A percentile compares a stretch with the other conserved stretches of the same genome.
phyloP scores from a whole-genome alignment of 2,797 vertebrate species.

The Falco naumanni region DNA sequence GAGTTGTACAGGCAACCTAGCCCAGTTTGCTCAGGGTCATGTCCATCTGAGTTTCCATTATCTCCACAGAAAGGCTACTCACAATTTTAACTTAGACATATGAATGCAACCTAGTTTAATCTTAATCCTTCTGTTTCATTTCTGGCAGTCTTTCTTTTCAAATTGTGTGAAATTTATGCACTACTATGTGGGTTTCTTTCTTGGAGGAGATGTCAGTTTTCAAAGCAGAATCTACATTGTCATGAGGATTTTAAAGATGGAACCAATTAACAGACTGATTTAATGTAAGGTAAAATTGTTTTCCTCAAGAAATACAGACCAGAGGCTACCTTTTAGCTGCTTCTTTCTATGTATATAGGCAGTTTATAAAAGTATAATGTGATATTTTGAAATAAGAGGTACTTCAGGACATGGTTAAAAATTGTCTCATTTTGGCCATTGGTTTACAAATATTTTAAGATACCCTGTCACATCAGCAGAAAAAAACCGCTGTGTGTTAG shows the following conservation, averaged over 20 bases:
- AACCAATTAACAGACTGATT: background rate
- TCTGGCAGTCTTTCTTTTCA: background rate
- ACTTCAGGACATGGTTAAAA: background rate
- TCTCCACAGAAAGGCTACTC: background rate
- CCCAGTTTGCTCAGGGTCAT: background rate
- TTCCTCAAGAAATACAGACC: background rate
- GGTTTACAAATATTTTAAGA: background rate
- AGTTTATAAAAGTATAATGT: background rate
- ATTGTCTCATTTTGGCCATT: background rate
- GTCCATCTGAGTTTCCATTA: background rate
- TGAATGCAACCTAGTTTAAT: background rate
- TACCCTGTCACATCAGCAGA: background rate
- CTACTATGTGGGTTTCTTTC: background rate
- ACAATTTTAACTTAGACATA: background rate
- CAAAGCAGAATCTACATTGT: background rate
- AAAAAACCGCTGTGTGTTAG: background rate
- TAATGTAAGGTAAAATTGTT: background rate
- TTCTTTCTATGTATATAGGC: background rate
- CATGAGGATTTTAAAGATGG: background rate
- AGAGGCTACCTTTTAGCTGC: background rate
- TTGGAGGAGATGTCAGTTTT: background rate
- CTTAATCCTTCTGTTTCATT: background rate
- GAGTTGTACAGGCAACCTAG: background rate
- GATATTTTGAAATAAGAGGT: background rate
- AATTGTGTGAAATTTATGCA: background rate